Evolutionary conservation across 2,113 vertebrate species (phyloP), one percentile per base, ranked within the genome.

Genomic region (Tetraodon nigroviridis): DNA sequence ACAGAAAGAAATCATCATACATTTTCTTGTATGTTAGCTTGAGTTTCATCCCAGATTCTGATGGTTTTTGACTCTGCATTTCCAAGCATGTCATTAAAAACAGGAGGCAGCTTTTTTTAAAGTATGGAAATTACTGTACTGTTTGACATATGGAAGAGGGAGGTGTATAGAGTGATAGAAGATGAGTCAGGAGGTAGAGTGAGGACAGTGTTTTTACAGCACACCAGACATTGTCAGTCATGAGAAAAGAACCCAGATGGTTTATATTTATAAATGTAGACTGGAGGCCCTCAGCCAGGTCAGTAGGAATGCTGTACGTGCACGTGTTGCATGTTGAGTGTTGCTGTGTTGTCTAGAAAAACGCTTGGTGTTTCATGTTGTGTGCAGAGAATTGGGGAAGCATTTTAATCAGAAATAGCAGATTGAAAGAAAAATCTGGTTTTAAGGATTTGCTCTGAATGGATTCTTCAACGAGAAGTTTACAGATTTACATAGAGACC

Each of bases 251-350:
- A 27, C 24, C 3, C 24, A 27, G 86, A 90, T 87, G 87, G 88
- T 88, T 89, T 91, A 90, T 89, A 27, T 27, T 27, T 85, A 83
- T 88, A 90, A 86, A 86, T 90, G 82, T 90, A 87, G 89, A 87
- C 71, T 62, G 78, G 81, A 81, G 80, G 71, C 78, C 75, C 79
- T 78, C 22, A 66, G 75, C 66, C 68, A 79, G 77, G 61, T 67
- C 73, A 80, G 76, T 50, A 66, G 77, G 77, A 78, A 83, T 81
- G 78, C 76, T 73, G 22, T 45, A 69, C 64, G 58, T 68, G 72
- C 69, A 62, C 59, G 63, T 57, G 55, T 60, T 67, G 58, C 58
- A 58, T 40, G 75, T 72, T n/a, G 55, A 58, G 54, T 71, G 63
- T 20, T 47, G 55, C 21, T 58, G 64, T 46, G 5, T 18, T 67